These are phyloP conservation scores for Bufotes viridis DNA, from an alignment of 2,797 vertebrate genomes.

Conservation along the genomic window DNA sequence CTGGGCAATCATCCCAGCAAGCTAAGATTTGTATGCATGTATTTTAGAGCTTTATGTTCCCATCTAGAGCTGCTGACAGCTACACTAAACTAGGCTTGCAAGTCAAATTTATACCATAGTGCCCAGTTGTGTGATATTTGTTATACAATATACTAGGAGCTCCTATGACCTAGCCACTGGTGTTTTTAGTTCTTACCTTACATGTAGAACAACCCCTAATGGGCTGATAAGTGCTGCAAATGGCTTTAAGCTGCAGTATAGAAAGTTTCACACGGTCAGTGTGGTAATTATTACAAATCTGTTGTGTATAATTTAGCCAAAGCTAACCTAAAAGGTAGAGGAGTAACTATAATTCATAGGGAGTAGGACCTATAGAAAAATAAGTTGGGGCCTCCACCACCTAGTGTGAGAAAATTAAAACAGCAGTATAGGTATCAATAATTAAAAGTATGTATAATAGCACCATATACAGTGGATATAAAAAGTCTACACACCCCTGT, in stretches of 20 bases:
- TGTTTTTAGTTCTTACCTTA: not conserved
- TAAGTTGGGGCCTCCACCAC: no score
- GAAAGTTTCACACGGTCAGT: not conserved
- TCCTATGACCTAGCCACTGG: not conserved
- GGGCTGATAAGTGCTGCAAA: not conserved
- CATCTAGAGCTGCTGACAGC: constrained; percentile 31
- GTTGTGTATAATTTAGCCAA: not conserved
- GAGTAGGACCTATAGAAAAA: not conserved
- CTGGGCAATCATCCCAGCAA: constrained; percentile 17
- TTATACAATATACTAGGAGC: constrained; percentile 14
- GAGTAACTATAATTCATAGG: not conserved
- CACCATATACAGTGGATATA: no score
- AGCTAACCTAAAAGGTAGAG: not conserved
- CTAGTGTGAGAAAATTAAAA: no score
- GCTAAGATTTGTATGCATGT: constrained; percentile 27
- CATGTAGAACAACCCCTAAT: not conserved
- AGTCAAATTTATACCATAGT: constrained; percentile 1
- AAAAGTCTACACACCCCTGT: no score
- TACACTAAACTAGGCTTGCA: constrained; percentile 29
- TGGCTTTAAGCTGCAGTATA: not conserved
- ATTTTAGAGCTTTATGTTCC: constrained; percentile 39
- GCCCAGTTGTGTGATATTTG: constrained; percentile 17
- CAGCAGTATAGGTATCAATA: no score
- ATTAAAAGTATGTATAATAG: no score
- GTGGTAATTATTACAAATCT: not conserved